phyloP scores from a whole-genome alignment of 2,113 vertebrate genomes.

The Microcebus griseorufus region DNA sequence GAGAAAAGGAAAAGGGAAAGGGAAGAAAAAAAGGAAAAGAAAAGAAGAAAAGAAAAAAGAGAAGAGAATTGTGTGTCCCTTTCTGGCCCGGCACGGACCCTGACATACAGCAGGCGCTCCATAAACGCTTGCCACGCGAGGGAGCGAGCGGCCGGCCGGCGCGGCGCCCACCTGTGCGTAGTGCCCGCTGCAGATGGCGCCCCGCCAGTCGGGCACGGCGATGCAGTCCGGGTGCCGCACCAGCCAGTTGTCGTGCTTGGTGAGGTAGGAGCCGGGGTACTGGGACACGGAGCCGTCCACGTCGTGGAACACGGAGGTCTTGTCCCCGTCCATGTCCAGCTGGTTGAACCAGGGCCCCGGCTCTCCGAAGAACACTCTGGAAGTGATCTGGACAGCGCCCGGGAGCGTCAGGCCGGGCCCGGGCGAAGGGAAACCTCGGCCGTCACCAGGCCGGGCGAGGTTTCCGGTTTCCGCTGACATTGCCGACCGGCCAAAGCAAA shows the following conservation, averaged over 20 bases:
- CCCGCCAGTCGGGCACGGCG: constrained; percentile 95
- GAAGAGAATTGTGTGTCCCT: neutral
- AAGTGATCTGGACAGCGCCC: constrained; percentile 90
- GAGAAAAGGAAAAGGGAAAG: too few relatives aligned
- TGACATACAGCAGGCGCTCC: rapidly evolving
- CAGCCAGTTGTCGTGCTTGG: constrained; percentile 97
- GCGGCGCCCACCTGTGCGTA: constrained; percentile 92
- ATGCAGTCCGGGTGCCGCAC: constrained; percentile 96
- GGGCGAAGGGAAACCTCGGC: neutral
- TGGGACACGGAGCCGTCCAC: constrained; percentile 95
- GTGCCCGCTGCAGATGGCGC: constrained; percentile 94
- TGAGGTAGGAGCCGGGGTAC: constrained; percentile 95
- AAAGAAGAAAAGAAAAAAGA: too few relatives aligned
- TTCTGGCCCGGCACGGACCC: neutral
- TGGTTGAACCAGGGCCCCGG: constrained; percentile 96
- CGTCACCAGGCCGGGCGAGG: neutral
- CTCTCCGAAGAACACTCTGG: constrained; percentile 97
- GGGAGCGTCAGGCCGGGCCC: neutral
- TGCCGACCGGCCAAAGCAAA: neutral
- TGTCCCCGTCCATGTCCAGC: constrained; percentile 97
- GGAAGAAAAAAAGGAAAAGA: too few relatives aligned
- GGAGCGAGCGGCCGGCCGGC: rapidly evolving
- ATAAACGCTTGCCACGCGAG: rapidly evolving
- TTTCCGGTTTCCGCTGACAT: constrained; percentile 48
- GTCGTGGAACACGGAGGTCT: constrained; percentile 96